Conservation (phyloP, 1,140 invertebrate species). For the Branchinecta lindahli region DNA sequence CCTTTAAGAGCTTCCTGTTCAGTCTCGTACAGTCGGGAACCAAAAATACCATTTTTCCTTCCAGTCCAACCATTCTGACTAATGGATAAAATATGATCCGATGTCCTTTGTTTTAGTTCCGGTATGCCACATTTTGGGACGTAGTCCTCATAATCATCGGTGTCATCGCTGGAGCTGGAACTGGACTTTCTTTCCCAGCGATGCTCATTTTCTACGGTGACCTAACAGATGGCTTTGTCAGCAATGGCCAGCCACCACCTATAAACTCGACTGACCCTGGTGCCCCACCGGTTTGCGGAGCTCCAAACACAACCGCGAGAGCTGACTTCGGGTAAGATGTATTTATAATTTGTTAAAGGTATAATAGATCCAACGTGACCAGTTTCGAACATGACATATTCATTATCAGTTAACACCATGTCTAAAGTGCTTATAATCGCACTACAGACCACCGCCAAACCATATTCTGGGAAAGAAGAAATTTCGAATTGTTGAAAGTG, state of each 20-base stretch:
- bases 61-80: background rate
- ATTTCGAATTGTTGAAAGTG: too few relatives aligned
- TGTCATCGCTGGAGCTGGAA: slow-evolving; percentile 22
- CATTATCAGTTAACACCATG: too few relatives aligned
- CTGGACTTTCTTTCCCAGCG: slow-evolving; percentile 26
- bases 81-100: background rate
- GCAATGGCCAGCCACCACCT: slow-evolving; percentile 16
- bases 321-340: too few relatives aligned
- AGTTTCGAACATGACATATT: too few relatives aligned
- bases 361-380: too few relatives aligned
- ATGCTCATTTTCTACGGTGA: slow-evolving; percentile 29
- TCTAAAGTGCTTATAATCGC: too few relatives aligned
- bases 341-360: too few relatives aligned
- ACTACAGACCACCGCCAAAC: too few relatives aligned
- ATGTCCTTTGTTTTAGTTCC: slow-evolving; percentile 20
- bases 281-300: background rate
- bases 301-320: too few relatives aligned
- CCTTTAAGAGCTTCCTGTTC: too few relatives aligned
- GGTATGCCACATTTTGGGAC: slow-evolving; percentile 24
- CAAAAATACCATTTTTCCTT: background rate
- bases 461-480: too few relatives aligned
- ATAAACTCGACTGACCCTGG: slow-evolving; percentile 13
- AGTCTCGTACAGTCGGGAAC: background rate
- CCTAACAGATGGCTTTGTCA: slow-evolving; percentile 27
- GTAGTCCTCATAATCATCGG: slow-evolving; percentile 23